Percentiles rank a stretch among this genome's conserved stretches.
Evolutionary conservation across 2,888 invertebrate genomes (phyloP).

Genomic region (Diarsia rubi): DNA sequence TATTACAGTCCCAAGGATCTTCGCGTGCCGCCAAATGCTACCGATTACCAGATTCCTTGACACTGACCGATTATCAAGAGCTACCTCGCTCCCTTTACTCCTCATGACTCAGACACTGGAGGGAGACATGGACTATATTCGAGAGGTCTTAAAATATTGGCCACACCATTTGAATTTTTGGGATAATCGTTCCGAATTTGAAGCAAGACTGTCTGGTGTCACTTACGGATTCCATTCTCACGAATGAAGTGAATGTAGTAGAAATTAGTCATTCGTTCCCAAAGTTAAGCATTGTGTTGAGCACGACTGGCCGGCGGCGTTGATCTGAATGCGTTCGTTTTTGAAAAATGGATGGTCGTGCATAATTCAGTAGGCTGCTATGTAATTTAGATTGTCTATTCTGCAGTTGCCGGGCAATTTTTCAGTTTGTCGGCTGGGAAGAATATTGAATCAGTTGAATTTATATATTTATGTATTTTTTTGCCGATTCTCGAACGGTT

Average conservation of each 20-base stretch:
- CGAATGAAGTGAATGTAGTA: conserved; percentile 69
- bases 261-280: conserved; percentile 62
- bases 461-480: conserved; percentile 15
- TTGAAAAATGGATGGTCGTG: conserved; percentile 57
- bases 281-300: conserved; percentile 54
- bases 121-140: not conserved
- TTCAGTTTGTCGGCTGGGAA: conserved; percentile 23
- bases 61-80: conserved; percentile 49
- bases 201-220: conserved; percentile 69
- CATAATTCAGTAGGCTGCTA: conserved; percentile 60
- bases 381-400: conserved; percentile 59
- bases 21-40: conserved; percentile 80
- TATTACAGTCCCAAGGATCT: conserved; percentile 66
- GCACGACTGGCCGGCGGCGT: conserved; percentile 63
- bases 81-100: conserved; percentile 12
- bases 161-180: conserved; percentile 47
- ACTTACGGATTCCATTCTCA: conserved; percentile 79
- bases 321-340: conserved; percentile 61
- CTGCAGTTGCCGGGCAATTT: conserved; percentile 41
- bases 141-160: conserved; percentile 52
- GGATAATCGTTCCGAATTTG: conserved; percentile 66
- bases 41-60: conserved; percentile 84
- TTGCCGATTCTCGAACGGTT: not conserved
- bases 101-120: not conserved
- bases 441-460: conserved; percentile 12